Evolutionary conservation across 2,797 vertebrate genomes (phyloP), one percentile per base, ranked within the genome.

Genomic region (Labeo calbasu): DNA sequence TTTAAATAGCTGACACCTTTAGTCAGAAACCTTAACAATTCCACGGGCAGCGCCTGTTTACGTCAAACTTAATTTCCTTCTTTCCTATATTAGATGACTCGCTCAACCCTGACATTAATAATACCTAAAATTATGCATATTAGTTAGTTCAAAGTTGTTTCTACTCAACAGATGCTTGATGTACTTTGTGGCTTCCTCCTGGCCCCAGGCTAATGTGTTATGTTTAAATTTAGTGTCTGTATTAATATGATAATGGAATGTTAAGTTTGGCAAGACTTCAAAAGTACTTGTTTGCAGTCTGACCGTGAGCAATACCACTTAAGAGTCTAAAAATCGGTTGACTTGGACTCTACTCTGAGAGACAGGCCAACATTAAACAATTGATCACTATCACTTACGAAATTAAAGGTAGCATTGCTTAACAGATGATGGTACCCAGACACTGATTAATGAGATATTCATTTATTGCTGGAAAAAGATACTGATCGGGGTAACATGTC

Each of bases 131-230:
- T 65, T 71, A 71, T 84, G 79, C 69, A 79, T 46, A 28, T 46
- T 23, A 81, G 77, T n/a, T 86, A 48, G 51, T 68, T 86, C 63
- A 69, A 83, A 86, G 71, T 81, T 81, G 25, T 86, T 81, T 84
- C n/a, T 55, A 21, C 55, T 65, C 43, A 81, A 53, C 43, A 69
- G 77, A 81, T 65, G 69, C 19, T 57, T 55, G 36, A 40, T 80
- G 72, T 50, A 59, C 82, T 81, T 79, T 23, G 43, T 75, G 19
- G 53, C 77, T 71, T 84, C 78, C 21, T 50, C 40, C 6, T 19
- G 57, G 69, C 76, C 51, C 28, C 40, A 46, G 71, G 80, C 40
- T 55, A 72, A 66, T 53, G 53, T 40, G 80, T 57, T 70, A 57
- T 69, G 76, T 88, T 76, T 82, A 84, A 79, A 82, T 79, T 25